Evolutionary conservation across 2,113 vertebrate genomes (phyloP), one percentile per base, ranked within the genome.

Genomic region (Lethenteron reissneri): DNA sequence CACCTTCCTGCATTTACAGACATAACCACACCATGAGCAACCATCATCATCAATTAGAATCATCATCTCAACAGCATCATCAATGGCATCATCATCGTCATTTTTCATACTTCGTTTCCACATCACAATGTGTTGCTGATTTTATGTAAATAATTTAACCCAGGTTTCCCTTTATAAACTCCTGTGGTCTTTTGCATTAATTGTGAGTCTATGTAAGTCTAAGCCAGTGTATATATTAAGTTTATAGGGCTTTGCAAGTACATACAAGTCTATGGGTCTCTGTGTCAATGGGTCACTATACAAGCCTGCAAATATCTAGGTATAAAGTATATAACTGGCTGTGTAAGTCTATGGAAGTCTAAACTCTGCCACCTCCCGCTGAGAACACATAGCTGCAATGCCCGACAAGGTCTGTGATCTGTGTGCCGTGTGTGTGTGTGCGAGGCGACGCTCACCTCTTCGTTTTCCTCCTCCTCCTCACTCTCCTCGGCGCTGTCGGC

Each of bases 401-500:
- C 12, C 10, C 25, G n/a, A 41, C 58, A 10, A n/a, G 13, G n/a
- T 56, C 14, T 71, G 58, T 12, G 13, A 70, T 41, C 25, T 71
- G 10, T 11, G 57, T 15, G 41, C 14, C 3, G 58, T 21, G 5
- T 56, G 11, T n/a, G n/a, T 56, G 11, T 25, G 73, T 56, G 8
- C 62, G 14, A 41, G 56, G 15, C n/a, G 14, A 57, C 2, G 9
- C 25, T 10, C 19, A 57, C 64, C 64, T 68, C 64, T 0, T 85
- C 87, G 0, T 84, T 85, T 1, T 81, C 82, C 71, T 89, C 83
- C 1, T 79, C 79, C 15, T 79, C 77, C 0, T 79, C 80, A 0
- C 83, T 83, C 25, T 85, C 88, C 0, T 79, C 81, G 77, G 89
- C 88, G 0, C 81, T 88, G 58, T 87, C 89, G 0, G 76, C 82